These are phyloP conservation scores for Ganaspis sp. DNA, from an alignment of 1,140 invertebrate species.

Conservation along the genomic window DNA sequence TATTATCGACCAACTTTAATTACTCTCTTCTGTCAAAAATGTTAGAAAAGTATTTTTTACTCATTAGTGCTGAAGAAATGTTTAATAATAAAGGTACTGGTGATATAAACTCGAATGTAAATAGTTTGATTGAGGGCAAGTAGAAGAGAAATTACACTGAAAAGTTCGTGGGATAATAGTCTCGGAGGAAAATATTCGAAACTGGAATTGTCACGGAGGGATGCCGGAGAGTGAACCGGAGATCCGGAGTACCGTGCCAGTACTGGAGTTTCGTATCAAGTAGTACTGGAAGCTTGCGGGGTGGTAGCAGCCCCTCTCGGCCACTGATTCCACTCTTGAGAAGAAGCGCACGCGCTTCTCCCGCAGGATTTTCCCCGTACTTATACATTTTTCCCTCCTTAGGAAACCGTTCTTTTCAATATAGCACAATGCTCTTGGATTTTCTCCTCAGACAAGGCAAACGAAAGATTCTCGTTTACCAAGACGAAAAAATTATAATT, in stretches of 20 bases:
- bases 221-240: constrained; percentile 59
- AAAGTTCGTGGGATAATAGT: neutral
- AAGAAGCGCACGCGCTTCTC: constrained; percentile 55
- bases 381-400: constrained; percentile 44
- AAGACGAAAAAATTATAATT: constrained; percentile 8
- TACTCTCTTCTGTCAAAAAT: too few relatives aligned
- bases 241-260: constrained; percentile 71
- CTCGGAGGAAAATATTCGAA: neutral
- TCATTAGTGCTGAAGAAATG: too few relatives aligned
- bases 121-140: neutral
- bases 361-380: constrained; percentile 47
- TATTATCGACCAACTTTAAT: too few relatives aligned
- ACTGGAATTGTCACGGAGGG: constrained; percentile 37
- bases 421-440: neutral
- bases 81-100: too few relatives aligned
- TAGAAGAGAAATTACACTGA: neutral
- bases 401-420: neutral
- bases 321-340: constrained; percentile 59
- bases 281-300: constrained; percentile 61
- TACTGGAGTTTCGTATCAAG: constrained; percentile 72
- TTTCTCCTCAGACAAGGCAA: neutral
- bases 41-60: too few relatives aligned
- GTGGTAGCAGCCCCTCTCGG: constrained; percentile 67
- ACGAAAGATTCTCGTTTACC: neutral
- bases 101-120: too few relatives aligned